These are phyloP conservation scores for Enteromius viviparus DNA, from an alignment of 2,797 vertebrate genomes.

Conservation along the genomic window DNA sequence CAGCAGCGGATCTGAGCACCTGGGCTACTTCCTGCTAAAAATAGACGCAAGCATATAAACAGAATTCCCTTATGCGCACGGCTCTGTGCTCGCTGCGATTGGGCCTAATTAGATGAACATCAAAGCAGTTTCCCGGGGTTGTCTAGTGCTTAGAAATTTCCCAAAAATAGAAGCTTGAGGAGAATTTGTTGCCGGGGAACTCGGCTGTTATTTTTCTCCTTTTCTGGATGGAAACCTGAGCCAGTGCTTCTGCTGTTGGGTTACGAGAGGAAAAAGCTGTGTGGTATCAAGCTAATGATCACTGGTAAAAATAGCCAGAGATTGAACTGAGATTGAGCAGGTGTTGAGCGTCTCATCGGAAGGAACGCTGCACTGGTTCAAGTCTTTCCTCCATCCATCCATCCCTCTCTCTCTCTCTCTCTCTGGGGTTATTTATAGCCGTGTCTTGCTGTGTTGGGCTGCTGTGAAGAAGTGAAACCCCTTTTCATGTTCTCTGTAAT, in stretches of 20 bases:
- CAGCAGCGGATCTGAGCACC: slow-evolving; percentile 3
- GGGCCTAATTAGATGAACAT: slow-evolving; percentile 25
- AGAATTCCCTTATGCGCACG: background rate
- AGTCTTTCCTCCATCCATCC: slow-evolving; percentile 23
- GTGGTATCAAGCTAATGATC: background rate
- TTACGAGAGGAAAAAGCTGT: background rate
- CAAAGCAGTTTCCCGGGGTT: slow-evolving; percentile 2
- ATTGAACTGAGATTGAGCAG: background rate
- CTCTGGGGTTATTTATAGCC: slow-evolving; percentile 78
- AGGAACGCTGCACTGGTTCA: slow-evolving; percentile 8
- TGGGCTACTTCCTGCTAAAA: slow-evolving; percentile 22
- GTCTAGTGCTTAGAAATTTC: slow-evolving; percentile 12
- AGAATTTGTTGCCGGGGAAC: background rate
- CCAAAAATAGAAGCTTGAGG: slow-evolving; percentile 23
- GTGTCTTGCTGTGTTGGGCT: slow-evolving; percentile 75
- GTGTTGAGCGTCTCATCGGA: slow-evolving; percentile 1
- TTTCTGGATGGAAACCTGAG: background rate
- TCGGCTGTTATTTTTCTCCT: background rate
- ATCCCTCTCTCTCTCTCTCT: slow-evolving; percentile 21
- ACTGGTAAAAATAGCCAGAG: background rate
- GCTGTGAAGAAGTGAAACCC: slow-evolving; percentile 74
- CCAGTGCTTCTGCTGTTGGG: background rate
- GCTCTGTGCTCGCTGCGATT: background rate
- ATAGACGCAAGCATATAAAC: background rate
- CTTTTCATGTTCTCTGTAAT: slow-evolving; percentile 78